These are phyloP conservation scores for Drosophila aff. DNA, from an alignment of 1,140 invertebrate genomes.

Conservation along the genomic window DNA sequence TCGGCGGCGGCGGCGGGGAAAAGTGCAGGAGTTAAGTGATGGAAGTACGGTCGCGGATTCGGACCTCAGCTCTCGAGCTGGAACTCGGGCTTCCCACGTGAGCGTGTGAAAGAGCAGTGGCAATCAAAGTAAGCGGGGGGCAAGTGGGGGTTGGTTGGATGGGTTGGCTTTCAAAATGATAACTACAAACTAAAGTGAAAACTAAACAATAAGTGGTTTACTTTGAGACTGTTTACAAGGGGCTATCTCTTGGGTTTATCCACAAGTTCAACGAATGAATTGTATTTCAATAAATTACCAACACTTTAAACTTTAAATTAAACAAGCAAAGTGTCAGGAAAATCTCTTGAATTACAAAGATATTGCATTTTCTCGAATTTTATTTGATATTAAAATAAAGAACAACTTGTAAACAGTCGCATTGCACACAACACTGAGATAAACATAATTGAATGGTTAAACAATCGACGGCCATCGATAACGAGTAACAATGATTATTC, in stretches of 20 bases:
- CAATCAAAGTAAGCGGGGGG: slow-evolving; percentile 32
- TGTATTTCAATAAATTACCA: slow-evolving; percentile 1
- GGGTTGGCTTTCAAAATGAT: slow-evolving; percentile 40
- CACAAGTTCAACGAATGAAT: background rate
- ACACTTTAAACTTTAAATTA: background rate
- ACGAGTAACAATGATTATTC: slow-evolving; percentile 70
- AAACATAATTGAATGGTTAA: slow-evolving; percentile 58
- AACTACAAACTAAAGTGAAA: slow-evolving; percentile 54
- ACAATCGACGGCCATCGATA: slow-evolving; percentile 52
- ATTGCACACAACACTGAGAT: slow-evolving; percentile 42
- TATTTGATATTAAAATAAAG: too few species aligned
- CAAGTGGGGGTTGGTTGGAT: background rate
- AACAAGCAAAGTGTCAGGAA: background rate
- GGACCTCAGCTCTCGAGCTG: slow-evolving; percentile 5
- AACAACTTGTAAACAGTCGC: slow-evolving; percentile 11
- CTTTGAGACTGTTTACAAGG: slow-evolving; percentile 23
- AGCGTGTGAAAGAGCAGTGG: slow-evolving; percentile 68
- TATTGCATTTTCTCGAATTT: background rate
- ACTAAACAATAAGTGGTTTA: slow-evolving; percentile 56
- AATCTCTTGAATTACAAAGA: background rate
- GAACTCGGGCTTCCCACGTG: slow-evolving; percentile 66
- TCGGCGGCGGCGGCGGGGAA: background rate
- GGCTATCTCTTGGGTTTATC: slow-evolving; percentile 1
- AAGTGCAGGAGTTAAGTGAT: slow-evolving; percentile 64
- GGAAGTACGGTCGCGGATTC: slow-evolving; percentile 22